A percentile compares a stretch with the other conserved stretches of the same genome.
Evolutionary conservation across 2,113 vertebrate genomes (phyloP).

Genomic region (Scortum barcoo): DNA sequence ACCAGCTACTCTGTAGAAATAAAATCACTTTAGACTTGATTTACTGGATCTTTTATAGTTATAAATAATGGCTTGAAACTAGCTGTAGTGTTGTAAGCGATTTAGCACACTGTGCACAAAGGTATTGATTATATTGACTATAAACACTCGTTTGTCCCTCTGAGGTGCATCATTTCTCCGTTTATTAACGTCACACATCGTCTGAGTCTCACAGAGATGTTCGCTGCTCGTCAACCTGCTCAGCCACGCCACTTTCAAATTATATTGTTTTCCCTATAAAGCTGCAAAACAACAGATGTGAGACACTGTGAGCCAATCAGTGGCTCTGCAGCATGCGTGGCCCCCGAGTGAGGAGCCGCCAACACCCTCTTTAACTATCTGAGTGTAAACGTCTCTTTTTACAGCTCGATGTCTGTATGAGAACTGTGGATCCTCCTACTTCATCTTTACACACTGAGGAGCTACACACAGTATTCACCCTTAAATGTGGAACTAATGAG

Average conservation of each 20-base stretch:
- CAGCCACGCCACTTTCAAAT: not conserved
- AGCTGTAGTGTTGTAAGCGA: not conserved
- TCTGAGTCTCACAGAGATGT: not conserved
- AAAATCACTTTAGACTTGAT: not conserved
- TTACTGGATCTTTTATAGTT: not conserved
- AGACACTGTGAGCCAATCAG: not conserved
- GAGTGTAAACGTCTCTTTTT: not conserved
- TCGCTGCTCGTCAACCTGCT: not conserved
- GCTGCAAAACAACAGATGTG: slow-evolving; percentile 1
- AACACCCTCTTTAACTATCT: not conserved
- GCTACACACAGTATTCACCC: not conserved
- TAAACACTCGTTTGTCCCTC: not conserved
- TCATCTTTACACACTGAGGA: not conserved
- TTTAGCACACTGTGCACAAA: not conserved
- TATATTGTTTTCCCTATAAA: not conserved
- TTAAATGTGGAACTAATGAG: slow-evolving; percentile 14
- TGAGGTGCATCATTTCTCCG: not conserved
- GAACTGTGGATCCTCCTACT: not conserved
- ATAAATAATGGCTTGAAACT: too few species aligned
- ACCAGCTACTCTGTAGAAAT: not conserved
- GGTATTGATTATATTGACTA: not conserved
- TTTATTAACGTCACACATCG: not conserved
- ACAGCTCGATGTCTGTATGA: not conserved
- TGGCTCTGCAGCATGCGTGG: slow-evolving; percentile 12
- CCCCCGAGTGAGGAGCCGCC: not conserved